These are phyloP conservation scores for Macroramphosus scolopax DNA, from an alignment of 2,797 vertebrate species.

Conservation along the genomic window DNA sequence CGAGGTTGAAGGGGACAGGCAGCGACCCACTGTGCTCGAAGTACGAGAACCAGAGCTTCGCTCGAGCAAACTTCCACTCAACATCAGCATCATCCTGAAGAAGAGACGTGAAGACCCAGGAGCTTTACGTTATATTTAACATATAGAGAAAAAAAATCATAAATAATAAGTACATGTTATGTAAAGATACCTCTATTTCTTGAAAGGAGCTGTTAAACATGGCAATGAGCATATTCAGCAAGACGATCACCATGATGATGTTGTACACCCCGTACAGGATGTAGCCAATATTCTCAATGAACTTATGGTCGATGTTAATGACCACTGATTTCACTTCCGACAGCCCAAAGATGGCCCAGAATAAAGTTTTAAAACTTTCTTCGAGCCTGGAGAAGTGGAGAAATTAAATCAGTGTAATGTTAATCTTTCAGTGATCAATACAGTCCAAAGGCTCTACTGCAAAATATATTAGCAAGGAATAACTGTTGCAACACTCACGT, in stretches of 20 bases:
- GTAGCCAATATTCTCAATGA: conserved; percentile 87
- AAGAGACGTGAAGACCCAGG: not conserved
- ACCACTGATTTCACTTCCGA: conserved; percentile 98
- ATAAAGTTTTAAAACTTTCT: conserved; percentile 94
- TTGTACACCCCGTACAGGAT: conserved; percentile 98
- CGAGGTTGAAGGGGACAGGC: conserved; percentile 92
- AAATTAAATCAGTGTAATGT: conserved; percentile 4
- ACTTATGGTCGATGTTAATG: conserved; percentile 91
- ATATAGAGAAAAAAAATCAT: too few relatives aligned
- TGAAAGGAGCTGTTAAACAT: conserved; percentile 99
- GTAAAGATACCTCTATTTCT: conserved; percentile 97
- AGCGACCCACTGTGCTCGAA: conserved; percentile 90
- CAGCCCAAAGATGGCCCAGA: conserved; percentile 92
- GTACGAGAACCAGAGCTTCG: conserved; percentile 96
- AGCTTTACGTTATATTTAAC: too few relatives aligned
- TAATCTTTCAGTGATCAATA: too few relatives aligned
- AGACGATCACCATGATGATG: conserved; percentile 96
- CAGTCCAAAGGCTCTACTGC: not conserved
- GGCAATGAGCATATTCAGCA: conserved; percentile 98
- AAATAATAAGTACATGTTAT: too few relatives aligned
- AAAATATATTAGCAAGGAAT: too few relatives aligned
- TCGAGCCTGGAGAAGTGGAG: conserved; percentile 81
- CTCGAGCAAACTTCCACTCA: conserved; percentile 96
- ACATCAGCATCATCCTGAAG: conserved; percentile 92
- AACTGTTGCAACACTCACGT: conserved; percentile 90